phyloP scores from a whole-genome alignment of 2,113 vertebrate species.

The Mormoops blainvillei region DNA sequence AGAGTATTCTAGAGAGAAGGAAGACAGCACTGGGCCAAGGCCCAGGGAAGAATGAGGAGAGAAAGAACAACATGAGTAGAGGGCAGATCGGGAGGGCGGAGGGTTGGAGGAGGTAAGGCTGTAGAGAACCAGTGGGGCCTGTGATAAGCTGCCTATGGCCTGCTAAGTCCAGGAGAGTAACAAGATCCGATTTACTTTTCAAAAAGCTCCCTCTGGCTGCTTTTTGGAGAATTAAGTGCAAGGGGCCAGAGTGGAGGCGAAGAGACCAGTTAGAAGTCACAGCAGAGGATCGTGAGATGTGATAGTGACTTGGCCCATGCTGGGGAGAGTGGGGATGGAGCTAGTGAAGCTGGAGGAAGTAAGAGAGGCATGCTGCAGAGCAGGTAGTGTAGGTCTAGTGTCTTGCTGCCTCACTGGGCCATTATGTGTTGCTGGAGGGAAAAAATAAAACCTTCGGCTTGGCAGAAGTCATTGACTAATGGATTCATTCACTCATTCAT shows the following conservation, averaged over 20 bases:
- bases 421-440: not conserved
- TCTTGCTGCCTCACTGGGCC: not conserved
- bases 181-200: not conserved
- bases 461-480: not conserved
- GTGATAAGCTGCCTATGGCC: not conserved
- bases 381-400: not conserved
- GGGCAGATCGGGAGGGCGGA: not conserved
- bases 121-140: not conserved
- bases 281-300: not conserved
- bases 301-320: not conserved
- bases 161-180: not conserved
- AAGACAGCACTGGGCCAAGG: not conserved
- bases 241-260: not conserved
- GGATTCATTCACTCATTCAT: not conserved
- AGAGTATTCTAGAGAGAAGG: not conserved
- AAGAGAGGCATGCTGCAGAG: not conserved
- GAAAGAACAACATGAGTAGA: not conserved
- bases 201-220: not conserved
- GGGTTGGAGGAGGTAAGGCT: not conserved
- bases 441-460: not conserved
- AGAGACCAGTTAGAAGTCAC: not conserved
- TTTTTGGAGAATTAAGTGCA: not conserved
- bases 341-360: not conserved
- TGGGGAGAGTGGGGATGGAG: not conserved
- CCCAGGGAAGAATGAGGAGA: not conserved